Evolutionary conservation across 2,797 vertebrate genomes (phyloP).

Genomic region (Scolopax rusticola): DNA sequence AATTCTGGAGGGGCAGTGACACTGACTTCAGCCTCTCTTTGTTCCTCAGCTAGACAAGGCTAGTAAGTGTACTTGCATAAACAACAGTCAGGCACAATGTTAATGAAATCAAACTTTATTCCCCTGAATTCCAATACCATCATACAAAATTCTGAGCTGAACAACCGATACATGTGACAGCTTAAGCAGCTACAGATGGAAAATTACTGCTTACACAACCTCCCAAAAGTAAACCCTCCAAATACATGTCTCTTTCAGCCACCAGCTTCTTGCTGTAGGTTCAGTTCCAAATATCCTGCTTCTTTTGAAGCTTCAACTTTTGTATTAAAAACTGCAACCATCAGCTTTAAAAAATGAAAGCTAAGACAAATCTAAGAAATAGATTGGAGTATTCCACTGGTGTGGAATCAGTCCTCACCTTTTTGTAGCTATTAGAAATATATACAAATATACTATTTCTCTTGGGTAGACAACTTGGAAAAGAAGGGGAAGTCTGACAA

Average conservation of each 20-base stretch:
- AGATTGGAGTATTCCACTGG: conserved; percentile 6
- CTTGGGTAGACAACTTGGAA: background rate
- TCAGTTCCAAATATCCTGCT: conserved; percentile 33
- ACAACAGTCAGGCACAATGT: background rate
- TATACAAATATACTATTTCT: background rate
- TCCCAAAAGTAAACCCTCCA: background rate
- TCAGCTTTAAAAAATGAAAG: conserved; percentile 70
- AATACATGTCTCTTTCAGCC: background rate
- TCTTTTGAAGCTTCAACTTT: conserved; percentile 51
- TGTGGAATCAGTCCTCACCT: background rate
- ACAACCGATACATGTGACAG: background rate
- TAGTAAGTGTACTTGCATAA: background rate
- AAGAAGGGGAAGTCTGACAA: background rate
- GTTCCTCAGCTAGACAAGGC: background rate
- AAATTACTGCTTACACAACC: background rate
- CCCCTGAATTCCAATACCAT: background rate
- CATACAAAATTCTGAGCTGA: background rate
- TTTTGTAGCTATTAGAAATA: background rate
- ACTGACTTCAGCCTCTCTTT: background rate
- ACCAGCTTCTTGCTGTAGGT: background rate
- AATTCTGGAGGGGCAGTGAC: background rate
- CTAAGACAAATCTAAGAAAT: conserved; percentile 59
- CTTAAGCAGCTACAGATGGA: background rate
- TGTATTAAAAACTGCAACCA: conserved; percentile 16
- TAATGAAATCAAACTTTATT: conserved; percentile 59